Evolutionary conservation across 2,113 vertebrate species (phyloP), one percentile per base, ranked within the genome.

Genomic region (Ciconia stormi): DNA sequence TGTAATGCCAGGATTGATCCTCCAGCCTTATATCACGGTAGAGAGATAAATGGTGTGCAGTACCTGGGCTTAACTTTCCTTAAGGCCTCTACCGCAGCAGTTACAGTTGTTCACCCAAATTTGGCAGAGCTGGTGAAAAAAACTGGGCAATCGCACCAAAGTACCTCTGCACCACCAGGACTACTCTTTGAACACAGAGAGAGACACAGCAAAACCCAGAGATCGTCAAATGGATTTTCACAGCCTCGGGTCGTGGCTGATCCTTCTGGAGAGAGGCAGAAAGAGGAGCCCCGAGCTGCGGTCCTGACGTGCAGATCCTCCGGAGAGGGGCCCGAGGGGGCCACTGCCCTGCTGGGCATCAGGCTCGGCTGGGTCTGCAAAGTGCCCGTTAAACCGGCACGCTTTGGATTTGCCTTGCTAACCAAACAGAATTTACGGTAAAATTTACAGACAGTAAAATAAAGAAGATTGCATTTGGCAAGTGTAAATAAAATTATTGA

Each of bases 271-370:
- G 59, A 16, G 23, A 26, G 29, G 44, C 44, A 49, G 56, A 23
- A 49, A 49, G 20, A 32, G 56, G 20, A 38, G 20, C 20, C 74
- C 27, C 2, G 2, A 16, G n/a, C 20, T 30, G n/a, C 0, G 4
- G 44, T 36, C 36, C 47, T 9, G 32, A 21, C 47, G 42, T 6
- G 26, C 44, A 10, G 56, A 8, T 30, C 25, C n/a, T 46, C 15
- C 2, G 1, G 44, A 23, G 13, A 30, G 15, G 34, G 26, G 5
- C 25, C 15, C 1, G 8, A 13, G 0, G 34, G 34, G 44, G 14
- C 19, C 56, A 17, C 55, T 1, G 3, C 7, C 55, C 34, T 7
- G 59, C 47, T 17, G 62, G 62, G 50, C 62, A 6, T 22, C 17
- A 42, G n/a, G 5, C 36, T 29, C 4, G 2, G 42, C 42, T 36